Conservation (phyloP, 2,888 invertebrate genomes). For the Arenicola marina region DNA sequence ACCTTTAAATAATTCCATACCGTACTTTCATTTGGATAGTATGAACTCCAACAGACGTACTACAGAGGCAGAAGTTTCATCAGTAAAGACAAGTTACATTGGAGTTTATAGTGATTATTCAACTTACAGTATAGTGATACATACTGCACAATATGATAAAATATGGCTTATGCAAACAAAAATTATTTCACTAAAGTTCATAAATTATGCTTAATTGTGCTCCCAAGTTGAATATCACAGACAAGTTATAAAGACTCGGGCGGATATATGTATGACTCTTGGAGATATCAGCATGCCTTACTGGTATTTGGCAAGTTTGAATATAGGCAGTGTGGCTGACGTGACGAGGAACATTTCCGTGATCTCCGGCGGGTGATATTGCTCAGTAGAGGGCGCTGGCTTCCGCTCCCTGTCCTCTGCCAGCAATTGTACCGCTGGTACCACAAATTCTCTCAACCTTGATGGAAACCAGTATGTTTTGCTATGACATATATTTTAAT, state of each 20-base stretch:
- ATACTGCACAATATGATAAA: too few species aligned
- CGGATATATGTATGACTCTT: slow-evolving; percentile 32
- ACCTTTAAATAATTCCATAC: not conserved
- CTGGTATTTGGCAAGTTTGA: slow-evolving; percentile 68
- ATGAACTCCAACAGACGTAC: not conserved
- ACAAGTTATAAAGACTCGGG: not conserved
- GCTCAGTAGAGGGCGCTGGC: not conserved
- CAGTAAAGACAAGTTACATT: not conserved
- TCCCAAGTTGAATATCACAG: not conserved
- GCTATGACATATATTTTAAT: not conserved
- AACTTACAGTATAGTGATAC: too few species aligned
- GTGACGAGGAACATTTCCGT: slow-evolving; percentile 74
- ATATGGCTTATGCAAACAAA: not conserved
- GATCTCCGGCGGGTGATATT: slow-evolving; percentile 66
- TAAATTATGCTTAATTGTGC: not conserved
- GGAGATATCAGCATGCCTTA: too few species aligned
- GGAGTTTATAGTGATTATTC: not conserved
- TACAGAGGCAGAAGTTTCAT: not conserved
- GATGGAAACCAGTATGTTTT: not conserved
- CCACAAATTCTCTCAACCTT: not conserved
- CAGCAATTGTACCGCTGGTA: not conserved
- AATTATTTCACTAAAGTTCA: not conserved
- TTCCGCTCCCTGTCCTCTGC: not conserved
- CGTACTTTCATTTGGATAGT: not conserved
- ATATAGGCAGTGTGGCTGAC: slow-evolving; percentile 69